Evolutionary conservation across 1,140 invertebrate genomes (phyloP), one percentile per base, ranked within the genome.

Genomic region (Mercenaria mercenaria): DNA sequence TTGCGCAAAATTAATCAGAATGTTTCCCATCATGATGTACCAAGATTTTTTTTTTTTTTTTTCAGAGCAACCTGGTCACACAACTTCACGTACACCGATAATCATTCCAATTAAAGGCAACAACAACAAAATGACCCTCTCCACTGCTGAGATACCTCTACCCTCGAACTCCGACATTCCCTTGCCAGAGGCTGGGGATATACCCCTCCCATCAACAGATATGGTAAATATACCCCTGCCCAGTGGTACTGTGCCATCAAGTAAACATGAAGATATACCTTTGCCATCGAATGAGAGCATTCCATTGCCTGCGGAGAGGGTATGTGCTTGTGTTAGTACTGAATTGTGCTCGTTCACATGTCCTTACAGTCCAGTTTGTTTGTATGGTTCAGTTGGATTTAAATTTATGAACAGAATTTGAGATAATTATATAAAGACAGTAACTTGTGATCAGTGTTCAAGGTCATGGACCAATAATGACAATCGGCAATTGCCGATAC

Each of bases 191-290:
- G 41, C 56, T 26, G 59, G 41, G 26, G 47, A 59, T 72, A 88
- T 88, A 41, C 86, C 86, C 20, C 86, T 88, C 23, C 86, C 86
- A 34, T 13, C 59, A 1, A n/a, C 50, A 23, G 76, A 88, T 41
- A 88, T 64, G 41, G 50, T 32, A 29, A 85, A 85, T 52, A 88
- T 88, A n/a, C 86, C 86, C 8, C 34, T 88, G 61, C 86, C 86
- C 6, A 29, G 32, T 50, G 77, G 59, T 37, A 23, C 6, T 26
- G 32, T 43, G 37, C 50, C 39, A 4, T n/a, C 72, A 32, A 56
- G 10, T 81, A 64, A 64, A 82, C 80, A 82, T 47, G 85, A 87
- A 37, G 56, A 77, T 64, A 88, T 88, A 69, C 86, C 86, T 3
- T 37, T 88, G 32, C 86, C 86, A 41, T 50, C 43, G 13, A 50